A percentile compares a stretch with the other conserved stretches of the same genome.
phyloP scores from a whole-genome alignment of 2,113 vertebrate species.

The Falcunculus frontatus region DNA sequence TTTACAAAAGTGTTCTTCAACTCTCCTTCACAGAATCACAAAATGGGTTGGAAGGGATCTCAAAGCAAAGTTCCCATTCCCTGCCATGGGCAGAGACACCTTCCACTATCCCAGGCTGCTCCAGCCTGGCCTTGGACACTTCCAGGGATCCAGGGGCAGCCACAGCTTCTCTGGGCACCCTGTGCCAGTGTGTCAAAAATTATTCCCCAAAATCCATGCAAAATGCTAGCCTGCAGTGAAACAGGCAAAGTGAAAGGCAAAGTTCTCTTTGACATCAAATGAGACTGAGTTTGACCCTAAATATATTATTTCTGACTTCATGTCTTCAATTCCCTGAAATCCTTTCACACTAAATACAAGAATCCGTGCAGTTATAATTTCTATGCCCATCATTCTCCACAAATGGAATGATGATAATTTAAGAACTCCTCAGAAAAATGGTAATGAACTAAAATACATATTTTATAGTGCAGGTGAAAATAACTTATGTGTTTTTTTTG shows the following conservation, averaged over 20 bases:
- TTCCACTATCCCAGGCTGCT: neutral
- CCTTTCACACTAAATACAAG: neutral
- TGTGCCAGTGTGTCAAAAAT: neutral
- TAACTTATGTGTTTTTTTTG: neutral
- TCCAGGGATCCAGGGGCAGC: neutral
- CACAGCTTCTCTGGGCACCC: neutral
- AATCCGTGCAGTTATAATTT: neutral
- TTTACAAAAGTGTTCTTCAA: neutral
- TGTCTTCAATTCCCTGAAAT: neutral
- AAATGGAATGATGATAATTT: neutral
- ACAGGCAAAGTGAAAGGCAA: neutral
- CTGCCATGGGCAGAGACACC: neutral
- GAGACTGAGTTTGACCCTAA: neutral
- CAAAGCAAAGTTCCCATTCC: neutral
- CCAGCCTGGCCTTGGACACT: neutral
- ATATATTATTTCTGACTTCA: neutral
- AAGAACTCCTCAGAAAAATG: neutral
- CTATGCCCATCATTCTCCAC: neutral
- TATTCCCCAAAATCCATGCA: neutral
- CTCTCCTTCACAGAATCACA: neutral
- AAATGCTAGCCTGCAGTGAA: neutral
- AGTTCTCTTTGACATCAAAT: neutral
- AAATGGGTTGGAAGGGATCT: neutral
- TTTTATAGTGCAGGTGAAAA: constrained; percentile 10
- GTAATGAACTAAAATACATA: neutral